Evolutionary conservation across 2,888 invertebrate genomes (phyloP).

Genomic region (Aporophyla nigra): DNA sequence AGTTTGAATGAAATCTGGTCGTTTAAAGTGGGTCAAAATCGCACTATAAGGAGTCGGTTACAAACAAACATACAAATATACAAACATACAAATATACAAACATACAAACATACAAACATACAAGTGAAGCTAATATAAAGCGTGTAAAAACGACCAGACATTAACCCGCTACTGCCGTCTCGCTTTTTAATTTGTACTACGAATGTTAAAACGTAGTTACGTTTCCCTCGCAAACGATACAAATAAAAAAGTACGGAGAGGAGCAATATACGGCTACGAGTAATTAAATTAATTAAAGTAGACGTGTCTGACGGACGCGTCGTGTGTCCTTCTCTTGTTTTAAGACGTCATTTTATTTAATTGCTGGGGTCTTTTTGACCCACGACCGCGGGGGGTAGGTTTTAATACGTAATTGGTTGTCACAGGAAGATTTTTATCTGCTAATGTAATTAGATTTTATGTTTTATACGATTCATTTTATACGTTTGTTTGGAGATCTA

Average conservation of each 20-base stretch:
- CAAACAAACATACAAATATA: too few species aligned
- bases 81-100: too few species aligned
- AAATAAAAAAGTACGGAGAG: slow-evolving; percentile 63
- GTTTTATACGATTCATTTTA: slow-evolving; percentile 31
- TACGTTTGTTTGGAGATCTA: slow-evolving; percentile 8
- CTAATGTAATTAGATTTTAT: slow-evolving; percentile 64
- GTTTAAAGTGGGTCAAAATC: too few species aligned
- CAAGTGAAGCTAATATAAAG: too few species aligned
- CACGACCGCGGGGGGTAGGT: slow-evolving; percentile 44
- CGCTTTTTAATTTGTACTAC: slow-evolving; percentile 69
- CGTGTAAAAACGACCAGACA: slow-evolving; percentile 12
- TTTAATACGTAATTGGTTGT: slow-evolving; percentile 60
- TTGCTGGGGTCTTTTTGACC: slow-evolving; percentile 59
- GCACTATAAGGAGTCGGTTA: too few species aligned
- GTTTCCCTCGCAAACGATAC: slow-evolving; percentile 61
- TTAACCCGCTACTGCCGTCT: slow-evolving; percentile 44
- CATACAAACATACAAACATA: too few species aligned
- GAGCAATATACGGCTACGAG: slow-evolving; percentile 65
- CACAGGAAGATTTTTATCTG: slow-evolving; percentile 61
- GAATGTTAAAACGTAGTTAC: slow-evolving; percentile 62
- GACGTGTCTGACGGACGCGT: slow-evolving; percentile 71
- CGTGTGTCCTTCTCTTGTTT: slow-evolving; percentile 74
- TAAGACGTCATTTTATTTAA: slow-evolving; percentile 74
- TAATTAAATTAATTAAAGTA: slow-evolving; percentile 82
- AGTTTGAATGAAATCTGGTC: too few species aligned